Evolutionary conservation across 1,140 invertebrate genomes (phyloP).

Genomic region (Brachionus rubens): DNA sequence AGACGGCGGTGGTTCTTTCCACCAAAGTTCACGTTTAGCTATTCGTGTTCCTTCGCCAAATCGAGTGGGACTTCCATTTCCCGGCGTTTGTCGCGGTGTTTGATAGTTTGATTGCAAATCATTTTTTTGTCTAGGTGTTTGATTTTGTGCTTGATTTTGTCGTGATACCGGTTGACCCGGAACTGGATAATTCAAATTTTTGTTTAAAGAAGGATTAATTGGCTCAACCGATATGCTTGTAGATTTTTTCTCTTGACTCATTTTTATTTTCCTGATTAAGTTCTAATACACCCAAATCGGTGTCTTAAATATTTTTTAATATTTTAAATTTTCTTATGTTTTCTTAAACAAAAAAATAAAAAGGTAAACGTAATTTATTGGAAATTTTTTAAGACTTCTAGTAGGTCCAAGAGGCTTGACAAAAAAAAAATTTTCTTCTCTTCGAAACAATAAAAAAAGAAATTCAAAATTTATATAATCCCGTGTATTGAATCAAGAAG

Average conservation of each 20-base stretch:
- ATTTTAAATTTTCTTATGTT: too few relatives aligned
- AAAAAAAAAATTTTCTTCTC: too few relatives aligned
- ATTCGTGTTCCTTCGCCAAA: conserved; percentile 30
- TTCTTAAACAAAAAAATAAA: too few relatives aligned
- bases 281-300: background rate
- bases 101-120: background rate
- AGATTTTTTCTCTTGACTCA: conserved; percentile 17
- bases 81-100: background rate
- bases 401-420: too few relatives aligned
- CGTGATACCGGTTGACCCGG: too few relatives aligned
- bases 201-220: background rate
- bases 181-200: too few relatives aligned
- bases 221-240: conserved; percentile 26
- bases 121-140: conserved; percentile 10
- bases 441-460: too few relatives aligned
- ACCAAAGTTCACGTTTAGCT: conserved; percentile 33
- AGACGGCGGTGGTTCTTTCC: conserved; percentile 28
- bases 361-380: too few relatives aligned
- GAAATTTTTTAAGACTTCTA: too few relatives aligned
- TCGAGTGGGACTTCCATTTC: background rate
- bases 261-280: background rate
- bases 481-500: background rate
- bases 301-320: background rate
- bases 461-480: too few relatives aligned
- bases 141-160: background rate